Evolutionary conservation across 2,888 invertebrate species (phyloP).

Genomic region (Pyrgus malvae): DNA sequence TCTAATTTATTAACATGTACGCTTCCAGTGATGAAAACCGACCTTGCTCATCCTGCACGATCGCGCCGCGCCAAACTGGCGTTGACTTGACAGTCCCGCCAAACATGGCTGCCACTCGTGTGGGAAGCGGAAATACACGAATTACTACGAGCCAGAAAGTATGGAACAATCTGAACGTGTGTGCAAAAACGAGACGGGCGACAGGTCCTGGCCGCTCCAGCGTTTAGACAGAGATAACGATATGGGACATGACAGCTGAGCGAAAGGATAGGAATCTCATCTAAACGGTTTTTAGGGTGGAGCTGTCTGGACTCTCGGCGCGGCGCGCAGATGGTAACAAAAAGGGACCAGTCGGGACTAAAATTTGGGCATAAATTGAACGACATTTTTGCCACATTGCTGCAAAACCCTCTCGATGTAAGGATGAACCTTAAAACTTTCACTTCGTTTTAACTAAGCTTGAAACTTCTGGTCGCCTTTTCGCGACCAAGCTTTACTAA

Average conservation of each 20-base stretch:
- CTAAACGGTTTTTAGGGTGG: constrained; percentile 81
- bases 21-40: constrained; percentile 56
- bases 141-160: constrained; percentile 73
- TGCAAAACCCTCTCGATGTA: constrained; percentile 48
- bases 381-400: constrained; percentile 75
- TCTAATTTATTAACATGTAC: constrained; percentile 38
- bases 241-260: constrained; percentile 63
- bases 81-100: constrained; percentile 78
- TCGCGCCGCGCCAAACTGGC: constrained; percentile 81
- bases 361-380: constrained; percentile 79
- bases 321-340: constrained; percentile 78
- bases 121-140: constrained; percentile 80
- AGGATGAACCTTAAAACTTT: constrained; percentile 19
- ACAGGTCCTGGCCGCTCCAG: constrained; percentile 68
- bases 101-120: constrained; percentile 79
- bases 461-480: not conserved
- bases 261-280: constrained; percentile 67
- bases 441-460: constrained; percentile 6
- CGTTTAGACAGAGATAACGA: constrained; percentile 67
- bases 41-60: constrained; percentile 66
- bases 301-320: constrained; percentile 76
- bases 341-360: constrained; percentile 74
- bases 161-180: constrained; percentile 60
- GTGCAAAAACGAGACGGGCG: constrained; percentile 72
- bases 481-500: not conserved